phyloP scores from a whole-genome alignment of 2,888 invertebrate species.

The Leuctra nigra region DNA sequence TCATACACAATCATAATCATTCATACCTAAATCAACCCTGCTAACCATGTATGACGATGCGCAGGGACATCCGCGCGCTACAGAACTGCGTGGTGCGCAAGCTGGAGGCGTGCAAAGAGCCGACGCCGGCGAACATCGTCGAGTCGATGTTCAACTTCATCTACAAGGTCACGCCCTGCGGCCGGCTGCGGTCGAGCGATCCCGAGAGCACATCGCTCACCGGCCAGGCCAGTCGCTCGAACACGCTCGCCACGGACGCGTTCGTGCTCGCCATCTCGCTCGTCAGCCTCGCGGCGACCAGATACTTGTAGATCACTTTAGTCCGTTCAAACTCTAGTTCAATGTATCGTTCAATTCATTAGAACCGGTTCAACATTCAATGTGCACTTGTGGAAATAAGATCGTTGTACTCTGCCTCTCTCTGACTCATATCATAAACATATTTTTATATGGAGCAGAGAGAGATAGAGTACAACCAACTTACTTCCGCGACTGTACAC shows the following conservation, averaged over 20 bases:
- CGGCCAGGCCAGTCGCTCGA: neutral
- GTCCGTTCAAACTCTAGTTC: too few relatives aligned
- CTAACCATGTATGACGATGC: constrained; percentile 31
- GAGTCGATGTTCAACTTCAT: constrained; percentile 69
- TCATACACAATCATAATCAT: too few relatives aligned
- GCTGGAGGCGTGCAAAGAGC: constrained; percentile 60
- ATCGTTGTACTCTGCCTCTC: too few relatives aligned
- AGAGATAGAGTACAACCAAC: too few relatives aligned
- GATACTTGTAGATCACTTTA: neutral
- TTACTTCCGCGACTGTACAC: too few relatives aligned
- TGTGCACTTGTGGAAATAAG: too few relatives aligned
- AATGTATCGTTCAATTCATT: too few relatives aligned
- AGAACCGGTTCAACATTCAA: too few relatives aligned
- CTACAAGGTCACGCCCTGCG: constrained; percentile 59
- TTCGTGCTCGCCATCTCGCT: neutral
- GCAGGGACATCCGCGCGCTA: constrained; percentile 49
- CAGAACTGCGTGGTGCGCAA: constrained; percentile 52
- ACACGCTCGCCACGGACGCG: neutral
- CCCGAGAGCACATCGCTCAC: constrained; percentile 31
- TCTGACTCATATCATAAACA: too few relatives aligned
- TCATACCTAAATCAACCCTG: too few relatives aligned
- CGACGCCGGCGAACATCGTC: constrained; percentile 72
- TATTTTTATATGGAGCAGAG: too few relatives aligned
- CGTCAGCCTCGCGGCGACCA: neutral
- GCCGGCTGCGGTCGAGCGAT: constrained; percentile 19